phyloP scores from a whole-genome alignment of 2,888 invertebrate species.

The Caprella mutica region DNA sequence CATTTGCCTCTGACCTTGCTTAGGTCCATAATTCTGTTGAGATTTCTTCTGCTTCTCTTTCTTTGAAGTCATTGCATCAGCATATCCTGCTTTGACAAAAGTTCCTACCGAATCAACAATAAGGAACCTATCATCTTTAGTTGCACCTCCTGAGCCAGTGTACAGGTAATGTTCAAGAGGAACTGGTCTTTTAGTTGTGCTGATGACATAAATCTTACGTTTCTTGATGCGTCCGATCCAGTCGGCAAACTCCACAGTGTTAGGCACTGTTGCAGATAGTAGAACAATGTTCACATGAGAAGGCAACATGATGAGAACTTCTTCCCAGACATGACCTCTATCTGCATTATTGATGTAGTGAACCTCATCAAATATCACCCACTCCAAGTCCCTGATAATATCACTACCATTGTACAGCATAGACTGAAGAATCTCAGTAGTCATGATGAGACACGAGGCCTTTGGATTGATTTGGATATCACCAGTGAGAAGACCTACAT shows the following conservation, averaged over 20 bases:
- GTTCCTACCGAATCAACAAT: conserved; percentile 65
- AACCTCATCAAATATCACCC: conserved; percentile 98
- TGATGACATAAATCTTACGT: conserved; percentile 79
- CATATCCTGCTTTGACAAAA: conserved; percentile 55
- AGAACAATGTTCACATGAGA: conserved; percentile 90
- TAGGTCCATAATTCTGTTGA: conserved; percentile 21
- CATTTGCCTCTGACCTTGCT: conserved; percentile 19
- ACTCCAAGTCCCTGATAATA: conserved; percentile 88
- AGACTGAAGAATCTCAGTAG: conserved; percentile 92
- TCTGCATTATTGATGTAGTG: conserved; percentile 97
- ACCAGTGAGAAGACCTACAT: conserved; percentile 86
- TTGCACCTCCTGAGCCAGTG: conserved; percentile 57
- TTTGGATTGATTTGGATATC: conserved; percentile 90
- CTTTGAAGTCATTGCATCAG: conserved; percentile 43
- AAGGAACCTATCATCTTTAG: conserved; percentile 58
- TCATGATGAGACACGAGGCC: conserved; percentile 95
- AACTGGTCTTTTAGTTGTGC: conserved; percentile 83
- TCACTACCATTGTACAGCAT: conserved; percentile 93
- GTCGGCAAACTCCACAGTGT: conserved; percentile 87
- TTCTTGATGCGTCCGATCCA: conserved; percentile 82
- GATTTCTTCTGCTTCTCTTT: conserved; percentile 40
- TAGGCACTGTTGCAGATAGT: conserved; percentile 96
- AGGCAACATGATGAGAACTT: conserved; percentile 89
- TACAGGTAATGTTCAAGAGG: conserved; percentile 91
- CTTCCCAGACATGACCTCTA: conserved; percentile 99